Evolutionary conservation across 2,888 invertebrate species (phyloP).

Genomic region (Alitta virens): DNA sequence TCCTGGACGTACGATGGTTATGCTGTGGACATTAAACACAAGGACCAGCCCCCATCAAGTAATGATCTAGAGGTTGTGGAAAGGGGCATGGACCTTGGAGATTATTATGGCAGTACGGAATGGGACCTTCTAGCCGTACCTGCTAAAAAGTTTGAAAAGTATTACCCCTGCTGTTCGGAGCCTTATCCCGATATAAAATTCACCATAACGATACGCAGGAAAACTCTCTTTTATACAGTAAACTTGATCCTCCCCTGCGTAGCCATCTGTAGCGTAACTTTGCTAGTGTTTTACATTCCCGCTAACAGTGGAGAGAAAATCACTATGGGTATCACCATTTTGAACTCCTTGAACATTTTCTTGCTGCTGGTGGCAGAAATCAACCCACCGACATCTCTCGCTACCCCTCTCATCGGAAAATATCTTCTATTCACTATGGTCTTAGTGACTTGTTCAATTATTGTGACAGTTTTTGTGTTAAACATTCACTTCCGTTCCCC

Average conservation of each 20-base stretch:
- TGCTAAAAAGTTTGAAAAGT: conserved; percentile 58
- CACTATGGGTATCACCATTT: conserved; percentile 90
- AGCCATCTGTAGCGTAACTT: conserved; percentile 92
- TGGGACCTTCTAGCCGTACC: conserved; percentile 66
- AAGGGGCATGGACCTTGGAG: conserved; percentile 53
- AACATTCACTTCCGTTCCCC: conserved; percentile 98
- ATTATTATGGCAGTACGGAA: conserved; percentile 55
- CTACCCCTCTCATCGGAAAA: conserved; percentile 90
- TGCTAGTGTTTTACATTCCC: conserved; percentile 94
- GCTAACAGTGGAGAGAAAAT: conserved; percentile 99
- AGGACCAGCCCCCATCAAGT: conserved; percentile 16
- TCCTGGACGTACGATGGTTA: conserved; percentile 69
- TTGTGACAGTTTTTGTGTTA: conserved; percentile 93
- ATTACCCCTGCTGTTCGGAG: conserved; percentile 60
- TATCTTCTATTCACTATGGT: conserved; percentile 98
- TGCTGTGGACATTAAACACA: conserved; percentile 37
- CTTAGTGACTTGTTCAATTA: conserved; percentile 90
- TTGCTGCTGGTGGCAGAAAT: conserved; percentile 97
- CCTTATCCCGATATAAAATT: conserved; percentile 59
- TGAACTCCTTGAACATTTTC: conserved; percentile 98
- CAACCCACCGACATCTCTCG: conserved; percentile 95
- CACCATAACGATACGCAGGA: conserved; percentile 56
- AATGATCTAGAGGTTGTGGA: conserved; percentile 32
- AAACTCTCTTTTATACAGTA: conserved; percentile 90
- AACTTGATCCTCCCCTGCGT: conserved; percentile 96